Conservation (phyloP, 2,888 invertebrate genomes). For the Andrena haemorrhoa region DNA sequence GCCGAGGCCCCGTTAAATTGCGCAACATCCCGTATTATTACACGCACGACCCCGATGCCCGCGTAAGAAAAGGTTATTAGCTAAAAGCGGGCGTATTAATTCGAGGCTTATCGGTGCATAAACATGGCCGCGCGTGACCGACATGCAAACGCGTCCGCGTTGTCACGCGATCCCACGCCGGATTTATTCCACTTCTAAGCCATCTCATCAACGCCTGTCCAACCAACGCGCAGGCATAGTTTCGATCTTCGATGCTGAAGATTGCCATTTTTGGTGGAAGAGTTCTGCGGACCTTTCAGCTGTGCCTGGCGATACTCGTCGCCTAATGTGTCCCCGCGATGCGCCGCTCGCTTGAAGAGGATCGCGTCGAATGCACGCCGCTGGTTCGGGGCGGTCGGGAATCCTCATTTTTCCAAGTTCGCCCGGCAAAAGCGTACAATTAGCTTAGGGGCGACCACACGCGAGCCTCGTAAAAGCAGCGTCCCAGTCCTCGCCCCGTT, state of each 20-base stretch:
- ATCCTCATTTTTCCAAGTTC: constrained; percentile 41
- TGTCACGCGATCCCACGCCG: constrained; percentile 30
- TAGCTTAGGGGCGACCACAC: constrained; percentile 73
- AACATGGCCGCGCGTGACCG: constrained; percentile 48
- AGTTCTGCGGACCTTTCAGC: neutral
- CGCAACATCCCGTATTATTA: constrained; percentile 52
- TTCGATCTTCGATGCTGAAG: no score
- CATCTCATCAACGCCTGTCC: neutral
- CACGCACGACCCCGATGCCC: constrained; percentile 51
- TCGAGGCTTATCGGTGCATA: constrained; percentile 46
- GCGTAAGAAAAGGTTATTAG: constrained; percentile 46
- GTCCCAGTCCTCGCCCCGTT: constrained; percentile 1
- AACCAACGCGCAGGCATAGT: neutral
- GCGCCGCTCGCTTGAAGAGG: neutral
- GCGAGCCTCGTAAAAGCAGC: constrained; percentile 71
- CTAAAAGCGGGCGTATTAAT: constrained; percentile 45
- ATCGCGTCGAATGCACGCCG: neutral
- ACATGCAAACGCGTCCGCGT: constrained; percentile 10
- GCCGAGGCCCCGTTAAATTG: constrained; percentile 45
- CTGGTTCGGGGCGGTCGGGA: constrained; percentile 43
- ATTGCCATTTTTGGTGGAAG: no score
- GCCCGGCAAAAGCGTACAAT: constrained; percentile 35
- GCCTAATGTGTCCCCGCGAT: neutral
- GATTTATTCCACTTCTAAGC: constrained; percentile 10
- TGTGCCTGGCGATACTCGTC: neutral